Conservation (phyloP, 1,140 invertebrate species). For the Caenorhabditis remanei region DNA sequence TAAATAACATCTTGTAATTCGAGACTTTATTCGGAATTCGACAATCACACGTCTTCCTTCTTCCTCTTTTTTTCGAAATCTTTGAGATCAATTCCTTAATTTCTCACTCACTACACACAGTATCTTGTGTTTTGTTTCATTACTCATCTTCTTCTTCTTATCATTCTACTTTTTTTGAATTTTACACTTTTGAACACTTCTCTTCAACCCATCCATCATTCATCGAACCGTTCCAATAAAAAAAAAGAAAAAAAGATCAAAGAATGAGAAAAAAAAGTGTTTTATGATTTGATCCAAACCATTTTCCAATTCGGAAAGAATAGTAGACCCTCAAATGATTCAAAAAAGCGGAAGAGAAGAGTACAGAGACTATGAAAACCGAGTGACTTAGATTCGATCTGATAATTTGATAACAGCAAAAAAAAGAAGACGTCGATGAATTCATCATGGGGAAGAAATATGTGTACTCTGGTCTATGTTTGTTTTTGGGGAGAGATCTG, state of each 20-base stretch:
- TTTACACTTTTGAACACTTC: neutral
- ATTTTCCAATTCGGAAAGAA: neutral
- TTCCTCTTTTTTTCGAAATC: neutral
- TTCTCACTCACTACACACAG: too few species aligned
- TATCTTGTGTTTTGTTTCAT: slow-evolving; percentile 16
- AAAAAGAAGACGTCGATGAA: neutral
- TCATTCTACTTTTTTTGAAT: neutral
- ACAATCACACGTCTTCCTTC: neutral
- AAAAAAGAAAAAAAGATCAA: neutral
- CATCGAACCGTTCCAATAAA: neutral
- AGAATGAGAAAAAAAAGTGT: neutral
- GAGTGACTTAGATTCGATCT: slow-evolving; percentile 31
- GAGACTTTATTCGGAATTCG: neutral
- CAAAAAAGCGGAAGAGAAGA: slow-evolving; percentile 7
- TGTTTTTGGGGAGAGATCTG: neutral
- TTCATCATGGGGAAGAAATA: neutral
- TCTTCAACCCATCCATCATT: neutral
- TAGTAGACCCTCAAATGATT: neutral
- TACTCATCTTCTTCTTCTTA: neutral
- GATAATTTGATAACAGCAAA: slow-evolving; percentile 46
- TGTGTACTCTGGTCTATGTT: slow-evolving; percentile 39
- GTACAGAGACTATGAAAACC: slow-evolving; percentile 24
- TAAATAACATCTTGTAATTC: neutral
- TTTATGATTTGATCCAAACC: slow-evolving; percentile 1
- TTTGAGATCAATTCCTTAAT: neutral